Evolutionary conservation across 1,140 invertebrate species (phyloP), one percentile per base, ranked within the genome.

Genomic region (Drosophila watanabei): DNA sequence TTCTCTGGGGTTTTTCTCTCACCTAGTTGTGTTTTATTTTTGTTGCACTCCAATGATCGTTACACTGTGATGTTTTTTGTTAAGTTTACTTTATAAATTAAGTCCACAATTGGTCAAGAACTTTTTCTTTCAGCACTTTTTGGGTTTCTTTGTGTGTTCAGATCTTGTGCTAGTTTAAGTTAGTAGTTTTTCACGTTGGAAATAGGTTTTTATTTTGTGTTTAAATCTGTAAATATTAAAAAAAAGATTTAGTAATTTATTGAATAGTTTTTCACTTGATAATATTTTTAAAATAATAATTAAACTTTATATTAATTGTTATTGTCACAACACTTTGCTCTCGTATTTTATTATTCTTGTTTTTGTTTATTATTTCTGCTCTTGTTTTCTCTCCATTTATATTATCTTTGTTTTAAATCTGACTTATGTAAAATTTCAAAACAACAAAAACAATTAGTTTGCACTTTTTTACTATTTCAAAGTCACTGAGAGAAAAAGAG

Each of bases 341-440:
- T 16, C 2, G 1, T 35, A 4, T 28, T 48, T 3, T 16, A 28
- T 16, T 28, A 2, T 14, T 24, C 0, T 8, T 45, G 10, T 13
- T 20, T 5, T 18, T 32, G 5, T 28, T 35, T 6, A n/a, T 33
- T 41, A 20, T 4, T 45, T 8, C 3, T 20, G 8, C 2, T 28
- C 3, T 39, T 56, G 39, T 13, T 37, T 59, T 59, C 18, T n/a
- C 24, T 39, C 14, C 11, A n/a, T 37, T 45, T 60, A 16, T n/a
- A 32, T 52, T 48, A 30, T 24, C n/a, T 60, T 43, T 49, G 41
- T 61, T 32, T 66, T 49, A 64, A 69, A 60, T 65, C 54, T 32
- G 45, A 48, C 70, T 84, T 84, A 84, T 58, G 76, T 84, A 84
- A 84, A 84, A 64, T 80, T 37, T 58, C 60, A 65, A 41, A 64